Conservation (phyloP, 2,113 vertebrate species). For the Elephas maximus region DNA sequence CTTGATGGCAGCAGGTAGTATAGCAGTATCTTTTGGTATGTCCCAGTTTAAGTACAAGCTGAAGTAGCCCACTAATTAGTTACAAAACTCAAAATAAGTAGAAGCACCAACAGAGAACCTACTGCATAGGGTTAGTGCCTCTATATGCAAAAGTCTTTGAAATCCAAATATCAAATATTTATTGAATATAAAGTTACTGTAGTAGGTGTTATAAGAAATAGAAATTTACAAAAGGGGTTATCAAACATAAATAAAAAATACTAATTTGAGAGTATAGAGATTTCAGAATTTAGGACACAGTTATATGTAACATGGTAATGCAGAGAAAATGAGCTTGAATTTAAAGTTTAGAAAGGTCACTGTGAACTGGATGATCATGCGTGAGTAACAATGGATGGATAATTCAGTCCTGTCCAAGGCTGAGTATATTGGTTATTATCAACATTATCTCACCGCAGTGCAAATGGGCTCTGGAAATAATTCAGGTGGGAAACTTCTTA, state of each 20-base stretch:
- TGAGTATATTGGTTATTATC: not conserved
- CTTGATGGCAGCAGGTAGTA: too few relatives aligned
- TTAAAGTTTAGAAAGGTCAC: not conserved
- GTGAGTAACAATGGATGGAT: not conserved
- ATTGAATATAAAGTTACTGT: not conserved
- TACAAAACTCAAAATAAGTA: not conserved
- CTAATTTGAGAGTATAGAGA: not conserved
- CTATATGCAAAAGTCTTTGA: not conserved
- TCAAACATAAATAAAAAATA: not conserved
- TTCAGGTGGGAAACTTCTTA: not conserved
- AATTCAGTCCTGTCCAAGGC: not conserved
- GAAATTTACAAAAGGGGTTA: not conserved
- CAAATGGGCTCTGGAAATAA: not conserved
- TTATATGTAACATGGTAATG: not conserved
- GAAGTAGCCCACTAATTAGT: not conserved
- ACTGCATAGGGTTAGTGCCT: not conserved
- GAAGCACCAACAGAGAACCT: not conserved
- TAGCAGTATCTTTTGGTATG: not conserved
- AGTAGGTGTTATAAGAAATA: not conserved
- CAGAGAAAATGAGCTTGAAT: not conserved
- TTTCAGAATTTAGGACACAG: not conserved
- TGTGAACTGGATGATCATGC: not conserved
- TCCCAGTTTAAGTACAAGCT: not conserved
- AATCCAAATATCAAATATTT: not conserved
- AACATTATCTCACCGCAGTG: not conserved